These are phyloP conservation scores for Pteruthius melanotis DNA, from an alignment of 2,113 vertebrate species.

Conservation along the genomic window DNA sequence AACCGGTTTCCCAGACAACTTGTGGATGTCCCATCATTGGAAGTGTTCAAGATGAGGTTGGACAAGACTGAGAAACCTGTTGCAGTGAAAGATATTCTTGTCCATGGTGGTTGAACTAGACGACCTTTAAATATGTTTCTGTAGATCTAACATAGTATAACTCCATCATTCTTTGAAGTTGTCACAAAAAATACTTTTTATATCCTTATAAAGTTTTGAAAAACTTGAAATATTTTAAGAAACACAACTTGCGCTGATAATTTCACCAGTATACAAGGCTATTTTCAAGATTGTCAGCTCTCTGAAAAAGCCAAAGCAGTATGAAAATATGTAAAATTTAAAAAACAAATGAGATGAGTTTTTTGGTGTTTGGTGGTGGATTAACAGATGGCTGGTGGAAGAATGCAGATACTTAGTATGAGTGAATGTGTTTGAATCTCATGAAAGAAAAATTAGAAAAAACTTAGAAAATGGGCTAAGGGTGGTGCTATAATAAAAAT, in stretches of 20 bases:
- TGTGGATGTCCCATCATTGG: background rate
- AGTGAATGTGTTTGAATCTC: background rate
- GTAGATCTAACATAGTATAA: background rate
- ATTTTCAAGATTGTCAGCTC: conserved; percentile 6
- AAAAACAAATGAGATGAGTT: conserved; percentile 28
- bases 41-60: background rate
- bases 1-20: background rate
- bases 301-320: background rate
- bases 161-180: background rate
- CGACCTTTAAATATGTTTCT: background rate
- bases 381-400: conserved; percentile 41
- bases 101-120: background rate
- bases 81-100: background rate
- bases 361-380: background rate
- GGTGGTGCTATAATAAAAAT: background rate
- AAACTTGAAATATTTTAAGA: background rate
- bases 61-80: background rate
- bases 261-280: background rate
- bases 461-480: background rate
- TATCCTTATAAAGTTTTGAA: background rate
- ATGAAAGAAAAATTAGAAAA: background rate
- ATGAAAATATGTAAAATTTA: conserved; percentile 28
- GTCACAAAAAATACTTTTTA: background rate
- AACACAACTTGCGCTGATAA: background rate
- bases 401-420: conserved; percentile 2